A percentile compares a stretch with the other conserved stretches of the same genome.
Conservation (phyloP, 2,888 invertebrate genomes). For the Eumerus sabulonum region DNA sequence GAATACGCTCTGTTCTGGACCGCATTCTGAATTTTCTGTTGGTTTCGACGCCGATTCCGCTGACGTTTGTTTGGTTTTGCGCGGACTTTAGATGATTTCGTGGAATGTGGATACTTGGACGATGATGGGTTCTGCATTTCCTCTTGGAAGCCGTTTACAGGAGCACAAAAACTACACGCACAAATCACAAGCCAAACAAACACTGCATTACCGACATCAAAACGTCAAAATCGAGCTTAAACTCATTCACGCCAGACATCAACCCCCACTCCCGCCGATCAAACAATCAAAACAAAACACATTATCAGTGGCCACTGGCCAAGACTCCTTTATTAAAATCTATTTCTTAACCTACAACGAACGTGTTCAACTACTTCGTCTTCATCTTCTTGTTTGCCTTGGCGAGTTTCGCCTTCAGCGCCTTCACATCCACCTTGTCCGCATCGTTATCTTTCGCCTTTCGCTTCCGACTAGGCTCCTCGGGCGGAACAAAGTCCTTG, state of each 20-base stretch:
- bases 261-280: background rate
- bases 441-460: constrained; percentile 65
- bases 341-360: constrained; percentile 35
- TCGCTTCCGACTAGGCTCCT: constrained; percentile 80
- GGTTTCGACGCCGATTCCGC: constrained; percentile 39
- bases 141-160: background rate
- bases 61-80: constrained; percentile 34
- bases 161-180: background rate
- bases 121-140: constrained; percentile 37
- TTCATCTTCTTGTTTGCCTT: constrained; percentile 81
- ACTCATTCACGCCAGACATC: background rate
- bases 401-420: constrained; percentile 88
- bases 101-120: constrained; percentile 1
- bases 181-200: background rate
- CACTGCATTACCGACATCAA: constrained; percentile 26
- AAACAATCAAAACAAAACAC: background rate
- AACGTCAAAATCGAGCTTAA: constrained; percentile 26
- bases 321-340: constrained; percentile 31
- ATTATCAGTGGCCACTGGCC: background rate
- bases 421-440: constrained; percentile 83
- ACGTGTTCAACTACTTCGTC: constrained; percentile 18
- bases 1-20: constrained; percentile 21
- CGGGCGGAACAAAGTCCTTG: constrained; percentile 90
- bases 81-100: constrained; percentile 37
- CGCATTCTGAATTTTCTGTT: constrained; percentile 15